Conservation (phyloP, 2,113 vertebrate genomes). For the Anoura caudifer region DNA sequence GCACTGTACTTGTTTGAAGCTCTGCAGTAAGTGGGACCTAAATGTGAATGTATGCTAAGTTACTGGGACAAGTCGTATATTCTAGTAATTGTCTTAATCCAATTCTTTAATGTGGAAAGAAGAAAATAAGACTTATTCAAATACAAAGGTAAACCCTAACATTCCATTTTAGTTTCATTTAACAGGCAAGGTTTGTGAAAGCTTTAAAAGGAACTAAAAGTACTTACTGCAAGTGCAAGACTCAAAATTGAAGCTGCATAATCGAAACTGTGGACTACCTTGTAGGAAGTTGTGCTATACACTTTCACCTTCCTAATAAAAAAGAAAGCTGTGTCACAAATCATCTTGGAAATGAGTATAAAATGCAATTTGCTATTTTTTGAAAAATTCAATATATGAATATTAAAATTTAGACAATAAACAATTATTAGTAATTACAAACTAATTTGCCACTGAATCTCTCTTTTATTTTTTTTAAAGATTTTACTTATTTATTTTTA, state of each 20-base stretch:
- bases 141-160: background rate
- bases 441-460: background rate
- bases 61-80: background rate
- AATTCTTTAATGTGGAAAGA: background rate
- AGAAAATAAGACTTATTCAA: background rate
- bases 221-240: conserved; percentile 92
- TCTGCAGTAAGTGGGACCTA: background rate
- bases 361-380: background rate
- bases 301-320: conserved; percentile 93
- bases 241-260: conserved; percentile 94
- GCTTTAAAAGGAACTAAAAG: background rate
- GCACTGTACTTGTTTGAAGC: background rate
- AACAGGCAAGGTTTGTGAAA: background rate
- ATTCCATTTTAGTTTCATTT: background rate
- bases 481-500: too few species aligned
- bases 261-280: conserved; percentile 96
- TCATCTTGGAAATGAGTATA: background rate
- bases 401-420: conserved; percentile 15
- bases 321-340: conserved; percentile 39
- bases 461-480: background rate
- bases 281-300: conserved; percentile 95
- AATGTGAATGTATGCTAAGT: background rate
- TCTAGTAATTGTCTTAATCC: background rate
- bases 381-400: background rate
- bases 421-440: background rate